These are phyloP conservation scores for Ostrea edulis DNA, from an alignment of 1,140 invertebrate genomes.

Conservation along the genomic window DNA sequence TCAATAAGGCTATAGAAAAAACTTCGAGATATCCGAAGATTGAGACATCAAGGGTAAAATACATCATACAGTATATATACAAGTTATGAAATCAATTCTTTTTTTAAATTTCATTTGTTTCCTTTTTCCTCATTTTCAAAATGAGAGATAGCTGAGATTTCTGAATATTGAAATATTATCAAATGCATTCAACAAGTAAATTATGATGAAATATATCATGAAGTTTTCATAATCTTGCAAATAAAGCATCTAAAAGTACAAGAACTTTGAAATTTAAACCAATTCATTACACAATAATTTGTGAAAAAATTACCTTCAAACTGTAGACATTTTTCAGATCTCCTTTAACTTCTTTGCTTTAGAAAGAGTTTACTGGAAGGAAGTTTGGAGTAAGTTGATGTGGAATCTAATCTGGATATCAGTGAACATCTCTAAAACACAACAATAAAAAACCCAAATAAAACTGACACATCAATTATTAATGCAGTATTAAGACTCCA, in stretches of 20 bases:
- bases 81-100: too few species aligned
- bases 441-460: neutral
- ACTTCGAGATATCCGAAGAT: too few species aligned
- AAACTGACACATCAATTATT: neutral
- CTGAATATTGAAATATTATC: slow-evolving; percentile 16
- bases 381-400: neutral
- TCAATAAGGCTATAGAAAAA: too few species aligned
- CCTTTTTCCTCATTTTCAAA: too few species aligned
- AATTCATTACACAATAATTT: neutral
- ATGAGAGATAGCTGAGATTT: neutral
- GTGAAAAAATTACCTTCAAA: neutral
- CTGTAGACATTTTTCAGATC: slow-evolving; percentile 24
- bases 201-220: neutral
- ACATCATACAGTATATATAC: too few species aligned
- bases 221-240: neutral
- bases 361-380: neutral
- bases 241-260: neutral
- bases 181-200: neutral
- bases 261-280: neutral
- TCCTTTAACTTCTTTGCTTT: too few species aligned
- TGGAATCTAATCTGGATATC: neutral
- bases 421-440: neutral
- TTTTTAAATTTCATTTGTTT: too few species aligned
- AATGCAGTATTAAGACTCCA: neutral
- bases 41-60: too few species aligned